These are phyloP conservation scores for Tapera naevia DNA, from an alignment of 2,797 vertebrate species.

Conservation along the genomic window DNA sequence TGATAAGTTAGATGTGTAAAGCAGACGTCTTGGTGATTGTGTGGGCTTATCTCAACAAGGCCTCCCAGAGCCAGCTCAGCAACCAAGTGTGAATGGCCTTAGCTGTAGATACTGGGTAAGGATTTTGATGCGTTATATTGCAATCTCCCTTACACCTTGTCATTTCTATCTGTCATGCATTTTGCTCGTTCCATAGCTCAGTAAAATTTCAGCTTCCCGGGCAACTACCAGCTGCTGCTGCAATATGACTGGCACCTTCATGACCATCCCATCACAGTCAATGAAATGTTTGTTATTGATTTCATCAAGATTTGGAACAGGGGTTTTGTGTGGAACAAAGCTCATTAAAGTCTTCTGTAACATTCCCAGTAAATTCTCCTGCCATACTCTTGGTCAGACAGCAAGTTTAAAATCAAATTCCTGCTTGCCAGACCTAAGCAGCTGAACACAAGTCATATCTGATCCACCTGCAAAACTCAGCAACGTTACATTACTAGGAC, in stretches of 20 bases:
- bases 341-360: not conserved
- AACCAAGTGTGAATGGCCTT: not conserved
- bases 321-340: not conserved
- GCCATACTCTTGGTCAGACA: not conserved
- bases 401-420: not conserved
- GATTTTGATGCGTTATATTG: not conserved
- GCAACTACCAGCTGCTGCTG: slow-evolving; percentile 13
- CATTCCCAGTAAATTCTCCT: not conserved
- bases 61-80: slow-evolving; percentile 1
- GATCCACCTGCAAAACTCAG: not conserved
- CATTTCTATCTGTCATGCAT: slow-evolving; percentile 37
- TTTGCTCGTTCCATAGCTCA: not conserved
- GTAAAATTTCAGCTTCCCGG: slow-evolving; percentile 15
- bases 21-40: not conserved
- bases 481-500: not conserved
- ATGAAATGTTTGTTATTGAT: not conserved
- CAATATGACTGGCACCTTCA: not conserved
- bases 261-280: not conserved
- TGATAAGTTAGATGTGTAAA: not conserved
- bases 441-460: not conserved
- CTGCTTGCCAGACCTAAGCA: not conserved
- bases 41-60: not conserved
- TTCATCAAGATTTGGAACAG: not conserved
- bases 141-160: slow-evolving; percentile 24
- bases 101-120: not conserved